Conservation (phyloP, 2,113 vertebrate genomes). For the Neolamprologus brichardi region DNA sequence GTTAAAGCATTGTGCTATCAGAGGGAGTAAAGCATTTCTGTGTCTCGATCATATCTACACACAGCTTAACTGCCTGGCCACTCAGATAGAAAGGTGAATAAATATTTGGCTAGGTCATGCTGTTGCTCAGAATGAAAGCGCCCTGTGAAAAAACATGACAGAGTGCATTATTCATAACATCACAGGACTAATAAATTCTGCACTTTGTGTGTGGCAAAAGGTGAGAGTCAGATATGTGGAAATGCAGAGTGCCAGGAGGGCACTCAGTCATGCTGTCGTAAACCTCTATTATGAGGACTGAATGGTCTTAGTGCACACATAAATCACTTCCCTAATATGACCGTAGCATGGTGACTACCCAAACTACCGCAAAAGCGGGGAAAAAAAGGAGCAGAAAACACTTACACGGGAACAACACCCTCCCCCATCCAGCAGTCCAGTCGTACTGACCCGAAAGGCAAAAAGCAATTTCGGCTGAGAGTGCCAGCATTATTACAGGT, state of each 20-base stretch:
- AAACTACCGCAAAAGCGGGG: background rate
- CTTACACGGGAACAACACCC: conserved; percentile 2
- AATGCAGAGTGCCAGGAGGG: conserved; percentile 13
- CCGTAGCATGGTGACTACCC: conserved; percentile 58
- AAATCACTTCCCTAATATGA: conserved; percentile 74
- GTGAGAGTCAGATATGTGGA: conserved; percentile 1
- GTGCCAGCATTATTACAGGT: conserved; percentile 69
- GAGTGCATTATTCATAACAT: conserved; percentile 54
- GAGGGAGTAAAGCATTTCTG: background rate
- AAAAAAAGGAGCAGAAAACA: background rate
- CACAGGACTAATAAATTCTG: conserved; percentile 45
- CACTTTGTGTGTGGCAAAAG: background rate
- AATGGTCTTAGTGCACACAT: conserved; percentile 54
- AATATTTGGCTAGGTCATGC: conserved; percentile 21
- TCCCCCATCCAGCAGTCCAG: background rate
- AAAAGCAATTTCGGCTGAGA: conserved; percentile 72
- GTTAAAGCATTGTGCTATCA: background rate
- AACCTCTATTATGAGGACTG: conserved; percentile 45
- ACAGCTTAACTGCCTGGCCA: background rate
- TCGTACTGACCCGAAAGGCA: conserved; percentile 59
- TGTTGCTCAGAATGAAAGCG: conserved; percentile 46
- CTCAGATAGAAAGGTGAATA: background rate
- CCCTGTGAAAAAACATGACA: conserved; percentile 10
- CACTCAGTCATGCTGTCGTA: conserved; percentile 53
- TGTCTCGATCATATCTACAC: background rate